Conservation (phyloP, 2,888 invertebrate genomes). For the Apamea anceps region DNA sequence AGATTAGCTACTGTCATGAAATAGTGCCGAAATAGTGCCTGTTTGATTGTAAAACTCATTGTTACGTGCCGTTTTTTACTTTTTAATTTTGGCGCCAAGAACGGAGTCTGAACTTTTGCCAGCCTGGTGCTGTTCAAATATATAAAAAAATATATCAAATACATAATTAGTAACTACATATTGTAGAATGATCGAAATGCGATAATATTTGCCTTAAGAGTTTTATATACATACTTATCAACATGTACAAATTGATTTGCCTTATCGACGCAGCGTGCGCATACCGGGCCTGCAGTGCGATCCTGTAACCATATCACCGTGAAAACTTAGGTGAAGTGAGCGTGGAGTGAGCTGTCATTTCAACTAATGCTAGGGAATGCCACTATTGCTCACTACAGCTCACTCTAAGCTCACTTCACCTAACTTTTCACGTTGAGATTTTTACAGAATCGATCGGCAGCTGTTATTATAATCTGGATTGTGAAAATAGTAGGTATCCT, state of each 20-base stretch:
- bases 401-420: too few species aligned
- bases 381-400: too few species aligned
- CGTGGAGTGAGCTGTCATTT: too few species aligned
- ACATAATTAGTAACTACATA: not conserved
- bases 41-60: not conserved
- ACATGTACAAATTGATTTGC: constrained; percentile 39
- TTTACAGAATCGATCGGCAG: too few species aligned
- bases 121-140: constrained; percentile 15
- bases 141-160: not conserved
- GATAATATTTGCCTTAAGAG: constrained; percentile 15
- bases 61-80: not conserved
- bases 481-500: too few species aligned
- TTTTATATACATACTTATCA: not conserved
- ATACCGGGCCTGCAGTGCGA: too few species aligned
- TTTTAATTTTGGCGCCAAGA: constrained; percentile 18
- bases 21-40: constrained; percentile 7
- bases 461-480: not conserved
- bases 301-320: too few species aligned
- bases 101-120: not conserved
- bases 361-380: too few species aligned
- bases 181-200: not conserved
- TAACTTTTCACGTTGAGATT: too few species aligned
- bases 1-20: constrained; percentile 10
- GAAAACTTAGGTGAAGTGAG: too few species aligned
- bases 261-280: not conserved